phyloP scores from a whole-genome alignment of 2,113 vertebrate species.

The Danio rerio region DNA sequence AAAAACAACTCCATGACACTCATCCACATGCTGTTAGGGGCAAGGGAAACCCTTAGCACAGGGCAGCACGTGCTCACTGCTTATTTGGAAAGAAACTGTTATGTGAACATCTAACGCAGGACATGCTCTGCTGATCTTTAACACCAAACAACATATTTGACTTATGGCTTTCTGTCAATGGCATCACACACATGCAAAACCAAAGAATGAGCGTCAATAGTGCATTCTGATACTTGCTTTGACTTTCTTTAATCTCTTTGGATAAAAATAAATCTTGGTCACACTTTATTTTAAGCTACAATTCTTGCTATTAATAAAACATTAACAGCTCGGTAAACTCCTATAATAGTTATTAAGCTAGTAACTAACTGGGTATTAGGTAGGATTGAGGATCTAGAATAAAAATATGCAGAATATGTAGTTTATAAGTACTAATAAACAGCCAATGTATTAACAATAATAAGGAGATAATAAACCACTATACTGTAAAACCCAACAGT shows the following conservation, averaged over 20 bases:
- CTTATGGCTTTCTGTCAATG: not conserved
- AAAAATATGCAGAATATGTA: too few species aligned
- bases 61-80: constrained; percentile 9
- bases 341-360: too few species aligned
- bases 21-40: constrained; percentile 16
- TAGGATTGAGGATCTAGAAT: too few species aligned
- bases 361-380: too few species aligned
- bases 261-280: not conserved
- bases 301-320: too few species aligned
- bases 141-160: not conserved
- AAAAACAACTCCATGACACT: not conserved
- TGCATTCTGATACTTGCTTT: not conserved
- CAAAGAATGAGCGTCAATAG: not conserved
- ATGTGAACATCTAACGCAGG: constrained; percentile 54
- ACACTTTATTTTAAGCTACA: too few species aligned
- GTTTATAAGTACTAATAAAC: too few species aligned
- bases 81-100: constrained; percentile 42
- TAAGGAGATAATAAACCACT: too few species aligned
- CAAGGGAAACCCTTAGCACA: not conserved
- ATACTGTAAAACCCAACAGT: too few species aligned
- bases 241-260: not conserved
- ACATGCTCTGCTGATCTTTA: not conserved
- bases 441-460: too few species aligned
- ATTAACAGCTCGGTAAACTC: too few species aligned
- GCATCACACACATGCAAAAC: constrained; percentile 19